Conservation (phyloP, 2,113 vertebrate genomes). For the Leuciscus idus region DNA sequence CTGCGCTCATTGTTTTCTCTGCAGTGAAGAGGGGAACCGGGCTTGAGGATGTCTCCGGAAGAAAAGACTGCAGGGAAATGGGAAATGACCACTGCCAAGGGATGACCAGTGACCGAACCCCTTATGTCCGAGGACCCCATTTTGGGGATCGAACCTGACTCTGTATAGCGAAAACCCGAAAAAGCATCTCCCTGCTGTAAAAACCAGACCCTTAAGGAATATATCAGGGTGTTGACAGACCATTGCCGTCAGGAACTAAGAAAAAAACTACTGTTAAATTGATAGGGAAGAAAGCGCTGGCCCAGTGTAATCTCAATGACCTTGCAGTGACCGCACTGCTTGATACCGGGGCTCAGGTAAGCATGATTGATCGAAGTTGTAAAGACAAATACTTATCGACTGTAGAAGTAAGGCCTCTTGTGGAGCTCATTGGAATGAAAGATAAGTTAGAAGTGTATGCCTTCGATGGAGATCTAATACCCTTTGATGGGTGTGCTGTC, state of each 20-base stretch:
- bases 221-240: not conserved
- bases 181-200: not conserved
- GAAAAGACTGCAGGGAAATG: not conserved
- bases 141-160: not conserved
- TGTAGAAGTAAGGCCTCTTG: constrained; percentile 9
- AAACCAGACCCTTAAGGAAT: not conserved
- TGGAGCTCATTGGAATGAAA: not conserved
- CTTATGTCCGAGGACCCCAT: not conserved
- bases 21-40: too few species aligned
- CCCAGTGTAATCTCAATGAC: not conserved
- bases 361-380: not conserved
- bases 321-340: not conserved
- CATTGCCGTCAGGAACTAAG: not conserved
- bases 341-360: constrained; percentile 9
- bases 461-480: not conserved
- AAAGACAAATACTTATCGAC: constrained; percentile 7
- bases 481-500: not conserved
- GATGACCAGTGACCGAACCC: not conserved
- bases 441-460: not conserved
- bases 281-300: not conserved
- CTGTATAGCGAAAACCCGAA: not conserved
- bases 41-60: too few species aligned
- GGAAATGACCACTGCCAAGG: not conserved
- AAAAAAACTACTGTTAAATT: not conserved
- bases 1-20: too few species aligned